Evolutionary conservation across 2,797 vertebrate genomes (phyloP).

Genomic region (Lophotriccus pileatus): DNA sequence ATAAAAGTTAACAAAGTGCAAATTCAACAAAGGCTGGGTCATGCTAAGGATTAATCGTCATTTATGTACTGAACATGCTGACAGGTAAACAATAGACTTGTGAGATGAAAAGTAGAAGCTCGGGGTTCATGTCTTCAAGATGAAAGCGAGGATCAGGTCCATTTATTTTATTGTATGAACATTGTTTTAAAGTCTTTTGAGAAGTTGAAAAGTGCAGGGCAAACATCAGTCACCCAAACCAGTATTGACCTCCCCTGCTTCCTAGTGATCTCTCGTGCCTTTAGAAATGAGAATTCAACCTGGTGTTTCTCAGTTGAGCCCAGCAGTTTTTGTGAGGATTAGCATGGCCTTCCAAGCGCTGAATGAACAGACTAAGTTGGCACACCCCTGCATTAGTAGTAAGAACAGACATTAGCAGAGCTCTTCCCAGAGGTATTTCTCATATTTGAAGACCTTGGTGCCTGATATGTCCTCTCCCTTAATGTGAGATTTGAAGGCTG

Average conservation of each 20-base stretch:
- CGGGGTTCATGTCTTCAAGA: not conserved
- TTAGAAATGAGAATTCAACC: not conserved
- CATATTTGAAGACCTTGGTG: not conserved
- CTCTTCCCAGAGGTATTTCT: not conserved
- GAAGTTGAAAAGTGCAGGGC: not conserved
- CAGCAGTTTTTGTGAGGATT: not conserved
- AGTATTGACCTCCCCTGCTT: not conserved
- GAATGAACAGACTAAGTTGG: not conserved
- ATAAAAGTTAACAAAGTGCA: conserved; percentile 8
- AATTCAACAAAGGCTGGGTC: conserved; percentile 1
- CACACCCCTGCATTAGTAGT: not conserved
- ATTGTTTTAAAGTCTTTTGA: conserved; percentile 27
- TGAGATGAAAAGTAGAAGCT: conserved; percentile 9
- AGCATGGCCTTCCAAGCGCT: not conserved
- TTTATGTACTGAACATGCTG: not conserved
- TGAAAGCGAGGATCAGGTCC: conserved; percentile 11
- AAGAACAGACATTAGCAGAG: not conserved
- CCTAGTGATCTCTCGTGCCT: not conserved
- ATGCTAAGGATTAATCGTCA: not conserved
- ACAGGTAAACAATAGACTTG: conserved; percentile 15
- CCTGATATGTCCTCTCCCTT: not conserved
- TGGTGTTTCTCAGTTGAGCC: not conserved
- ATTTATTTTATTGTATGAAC: not conserved
- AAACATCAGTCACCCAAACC: not conserved
- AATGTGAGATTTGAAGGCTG: not conserved